A percentile compares a stretch with the other conserved stretches of the same genome.
Conservation (phyloP, 2,797 vertebrate genomes). For the Buphagus erythrorhynchus region DNA sequence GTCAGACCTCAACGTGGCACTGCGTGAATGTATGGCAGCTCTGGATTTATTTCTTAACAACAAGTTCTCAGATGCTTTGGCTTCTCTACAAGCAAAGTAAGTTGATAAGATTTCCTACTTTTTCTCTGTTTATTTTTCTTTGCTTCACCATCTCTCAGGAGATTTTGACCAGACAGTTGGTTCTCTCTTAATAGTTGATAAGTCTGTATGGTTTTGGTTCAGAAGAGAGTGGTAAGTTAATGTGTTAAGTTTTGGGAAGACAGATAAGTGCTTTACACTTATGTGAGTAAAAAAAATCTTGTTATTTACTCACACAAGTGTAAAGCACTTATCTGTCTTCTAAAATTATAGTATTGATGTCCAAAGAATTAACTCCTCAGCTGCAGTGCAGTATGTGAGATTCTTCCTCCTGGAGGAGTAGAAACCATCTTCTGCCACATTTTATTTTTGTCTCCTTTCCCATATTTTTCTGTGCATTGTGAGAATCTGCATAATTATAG, state of each 20-base stretch:
- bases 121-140: neutral
- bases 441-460: neutral
- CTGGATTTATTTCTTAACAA: slow-evolving; percentile 96
- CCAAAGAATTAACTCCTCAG: neutral
- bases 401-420: neutral
- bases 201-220: neutral
- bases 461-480: neutral
- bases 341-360: neutral
- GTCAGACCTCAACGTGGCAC: slow-evolving; percentile 86
- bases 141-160: neutral
- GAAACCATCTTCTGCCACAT: neutral
- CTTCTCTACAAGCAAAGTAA: slow-evolving; percentile 88
- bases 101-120: neutral
- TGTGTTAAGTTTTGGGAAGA: neutral
- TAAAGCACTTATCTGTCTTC: neutral
- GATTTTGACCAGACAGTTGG: neutral
- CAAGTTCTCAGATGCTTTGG: slow-evolving; percentile 91
- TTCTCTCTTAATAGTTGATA: neutral
- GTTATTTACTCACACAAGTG: neutral
- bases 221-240: neutral
- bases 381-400: neutral
- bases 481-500: neutral
- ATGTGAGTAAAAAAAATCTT: neutral
- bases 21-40: slow-evolving; percentile 92
- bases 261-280: neutral